Conservation (phyloP, 2,888 invertebrate species). For the Copidosoma aretas region DNA sequence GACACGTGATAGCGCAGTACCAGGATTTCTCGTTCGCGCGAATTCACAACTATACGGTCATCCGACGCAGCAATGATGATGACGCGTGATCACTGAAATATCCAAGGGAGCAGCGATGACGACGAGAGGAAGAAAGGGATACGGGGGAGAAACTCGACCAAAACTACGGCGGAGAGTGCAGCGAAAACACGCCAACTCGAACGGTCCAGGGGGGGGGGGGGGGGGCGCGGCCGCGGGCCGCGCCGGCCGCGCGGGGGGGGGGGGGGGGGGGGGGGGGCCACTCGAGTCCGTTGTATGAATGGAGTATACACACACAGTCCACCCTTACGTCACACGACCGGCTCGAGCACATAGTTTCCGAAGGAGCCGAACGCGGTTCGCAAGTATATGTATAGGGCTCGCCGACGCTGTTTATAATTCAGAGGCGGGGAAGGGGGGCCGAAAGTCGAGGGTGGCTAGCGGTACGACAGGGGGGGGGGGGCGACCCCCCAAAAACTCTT, state of each 20-base stretch:
- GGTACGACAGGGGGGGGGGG: too few relatives aligned
- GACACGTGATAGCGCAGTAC: background rate
- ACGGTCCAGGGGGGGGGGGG: too few relatives aligned
- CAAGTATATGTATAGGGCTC: constrained; percentile 39
- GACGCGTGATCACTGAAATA: background rate
- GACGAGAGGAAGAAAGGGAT: background rate
- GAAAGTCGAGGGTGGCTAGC: constrained; percentile 29
- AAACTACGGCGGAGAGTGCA: constrained; percentile 4
- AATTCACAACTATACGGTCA: background rate
- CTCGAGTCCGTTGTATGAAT: background rate
- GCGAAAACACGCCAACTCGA: background rate
- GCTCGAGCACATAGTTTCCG: constrained; percentile 43
- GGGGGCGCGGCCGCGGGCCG: too few relatives aligned
- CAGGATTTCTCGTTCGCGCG: background rate
- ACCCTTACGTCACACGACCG: background rate
- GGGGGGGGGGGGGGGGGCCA: too few relatives aligned
- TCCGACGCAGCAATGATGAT: background rate
- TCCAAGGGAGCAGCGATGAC: too few relatives aligned
- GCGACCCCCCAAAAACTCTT: too few relatives aligned
- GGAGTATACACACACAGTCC: background rate
- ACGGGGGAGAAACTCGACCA: background rate
- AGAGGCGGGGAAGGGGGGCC: constrained; percentile 45
- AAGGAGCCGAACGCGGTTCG: constrained; percentile 21
- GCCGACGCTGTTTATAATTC: constrained; percentile 59
- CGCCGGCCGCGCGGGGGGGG: too few relatives aligned